These are phyloP conservation scores for Lonchura striata DNA, from an alignment of 2,113 vertebrate genomes.

Conservation along the genomic window DNA sequence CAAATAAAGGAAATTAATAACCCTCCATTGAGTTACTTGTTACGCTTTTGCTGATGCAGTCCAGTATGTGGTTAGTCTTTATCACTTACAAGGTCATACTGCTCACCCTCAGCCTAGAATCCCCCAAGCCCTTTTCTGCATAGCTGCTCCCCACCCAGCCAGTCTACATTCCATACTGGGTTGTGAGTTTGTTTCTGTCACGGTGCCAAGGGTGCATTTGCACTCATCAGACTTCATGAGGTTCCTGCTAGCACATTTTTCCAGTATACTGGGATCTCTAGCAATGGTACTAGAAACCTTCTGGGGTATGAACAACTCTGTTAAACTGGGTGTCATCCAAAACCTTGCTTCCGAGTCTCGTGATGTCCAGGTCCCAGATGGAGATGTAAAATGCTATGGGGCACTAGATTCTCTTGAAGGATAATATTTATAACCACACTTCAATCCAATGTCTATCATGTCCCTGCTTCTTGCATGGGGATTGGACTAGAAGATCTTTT, in stretches of 20 bases:
- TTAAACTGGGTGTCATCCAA: background rate
- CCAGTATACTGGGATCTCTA: background rate
- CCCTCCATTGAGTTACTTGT: background rate
- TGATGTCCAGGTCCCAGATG: background rate
- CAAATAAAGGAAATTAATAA: background rate
- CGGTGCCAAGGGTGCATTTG: background rate
- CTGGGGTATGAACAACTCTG: rapidly evolving
- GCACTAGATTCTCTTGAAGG: background rate
- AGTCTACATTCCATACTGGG: rapidly evolving
- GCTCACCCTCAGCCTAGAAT: background rate
- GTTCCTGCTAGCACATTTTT: background rate
- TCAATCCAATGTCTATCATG: background rate
- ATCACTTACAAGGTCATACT: background rate
- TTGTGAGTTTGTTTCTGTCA: background rate
- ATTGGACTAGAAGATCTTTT: background rate
- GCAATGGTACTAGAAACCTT: background rate
- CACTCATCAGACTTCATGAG: background rate
- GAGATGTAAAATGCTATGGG: background rate
- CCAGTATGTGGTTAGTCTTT: background rate
- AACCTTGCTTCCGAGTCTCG: background rate
- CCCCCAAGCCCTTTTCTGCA: background rate
- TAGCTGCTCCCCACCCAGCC: background rate
- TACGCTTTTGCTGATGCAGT: background rate
- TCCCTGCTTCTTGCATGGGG: background rate
- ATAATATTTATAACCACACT: background rate